Conservation (phyloP, 1,140 invertebrate genomes). For the Drosophila neocordata region DNA sequence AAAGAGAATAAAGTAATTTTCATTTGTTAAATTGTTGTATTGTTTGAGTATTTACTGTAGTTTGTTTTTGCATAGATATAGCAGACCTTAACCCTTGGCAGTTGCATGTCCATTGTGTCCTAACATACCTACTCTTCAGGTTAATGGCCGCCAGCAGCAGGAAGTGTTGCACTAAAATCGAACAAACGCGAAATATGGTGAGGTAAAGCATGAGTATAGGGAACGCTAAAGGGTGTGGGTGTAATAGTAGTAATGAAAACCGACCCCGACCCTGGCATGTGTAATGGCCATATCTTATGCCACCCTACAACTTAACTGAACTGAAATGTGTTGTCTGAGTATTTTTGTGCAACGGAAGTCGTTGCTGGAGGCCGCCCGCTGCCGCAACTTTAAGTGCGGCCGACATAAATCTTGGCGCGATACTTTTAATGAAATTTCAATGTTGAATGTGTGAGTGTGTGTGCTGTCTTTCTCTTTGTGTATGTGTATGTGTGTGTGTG, state of each 20-base stretch:
- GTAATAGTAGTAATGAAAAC: slow-evolving; percentile 41
- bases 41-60: slow-evolving; percentile 16
- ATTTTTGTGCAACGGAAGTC: slow-evolving; percentile 71
- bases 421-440: slow-evolving; percentile 81
- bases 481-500: slow-evolving; percentile 16
- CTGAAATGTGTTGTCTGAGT: slow-evolving; percentile 57
- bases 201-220: background rate
- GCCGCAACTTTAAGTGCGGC: slow-evolving; percentile 69
- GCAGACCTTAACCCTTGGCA: slow-evolving; percentile 74
- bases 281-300: slow-evolving; percentile 73
- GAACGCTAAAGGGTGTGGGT: background rate
- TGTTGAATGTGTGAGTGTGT: slow-evolving; percentile 44
- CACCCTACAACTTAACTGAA: slow-evolving; percentile 24
- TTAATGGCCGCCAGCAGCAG: slow-evolving; percentile 67
- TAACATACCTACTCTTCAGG: slow-evolving; percentile 32
- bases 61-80: slow-evolving; percentile 58
- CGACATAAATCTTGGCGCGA: slow-evolving; percentile 68
- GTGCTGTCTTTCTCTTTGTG: slow-evolving; percentile 19
- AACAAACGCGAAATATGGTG: slow-evolving; percentile 55
- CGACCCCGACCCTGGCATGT: slow-evolving; percentile 58
- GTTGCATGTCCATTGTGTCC: slow-evolving; percentile 64
- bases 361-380: slow-evolving; percentile 29
- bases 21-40: background rate
- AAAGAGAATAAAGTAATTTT: too few relatives aligned
- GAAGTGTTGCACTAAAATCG: slow-evolving; percentile 78